Percentiles rank a stretch among this genome's conserved stretches.
Evolutionary conservation across 1,140 invertebrate genomes (phyloP).

Genomic region (Drosophila serrata): DNA sequence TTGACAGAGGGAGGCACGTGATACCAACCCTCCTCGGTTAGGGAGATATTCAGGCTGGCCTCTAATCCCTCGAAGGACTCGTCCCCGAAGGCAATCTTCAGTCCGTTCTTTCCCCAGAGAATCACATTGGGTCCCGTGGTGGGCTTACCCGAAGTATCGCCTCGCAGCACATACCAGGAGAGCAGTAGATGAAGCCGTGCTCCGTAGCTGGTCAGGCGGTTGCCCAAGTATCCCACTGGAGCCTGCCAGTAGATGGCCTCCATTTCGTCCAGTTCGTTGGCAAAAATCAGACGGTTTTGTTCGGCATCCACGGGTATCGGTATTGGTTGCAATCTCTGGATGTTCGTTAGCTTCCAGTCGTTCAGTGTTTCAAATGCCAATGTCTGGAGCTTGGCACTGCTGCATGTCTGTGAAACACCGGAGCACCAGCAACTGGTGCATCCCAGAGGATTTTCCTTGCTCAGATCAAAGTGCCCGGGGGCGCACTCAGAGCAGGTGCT

Average conservation of each 20-base stretch:
- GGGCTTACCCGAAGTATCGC: slow-evolving; percentile 94
- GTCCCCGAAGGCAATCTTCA: slow-evolving; percentile 90
- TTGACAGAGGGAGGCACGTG: slow-evolving; percentile 88
- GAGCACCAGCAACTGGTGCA: slow-evolving; percentile 97
- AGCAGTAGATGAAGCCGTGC: slow-evolving; percentile 91
- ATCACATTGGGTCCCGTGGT: slow-evolving; percentile 95
- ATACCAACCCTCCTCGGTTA: slow-evolving; percentile 92
- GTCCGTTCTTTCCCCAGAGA: slow-evolving; percentile 91
- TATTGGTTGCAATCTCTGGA: slow-evolving; percentile 86
- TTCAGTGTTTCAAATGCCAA: slow-evolving; percentile 87
- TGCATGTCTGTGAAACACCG: slow-evolving; percentile 91
- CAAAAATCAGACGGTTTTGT: slow-evolving; percentile 87
- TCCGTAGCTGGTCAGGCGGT: slow-evolving; percentile 91
- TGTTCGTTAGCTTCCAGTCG: slow-evolving; percentile 89
- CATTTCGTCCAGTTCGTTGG: slow-evolving; percentile 89
- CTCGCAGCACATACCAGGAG: slow-evolving; percentile 94
- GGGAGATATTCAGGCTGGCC: slow-evolving; percentile 87
- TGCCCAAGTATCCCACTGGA: slow-evolving; percentile 90
- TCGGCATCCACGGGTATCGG: slow-evolving; percentile 87
- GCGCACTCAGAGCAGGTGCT: slow-evolving; percentile 93
- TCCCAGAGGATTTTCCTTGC: slow-evolving; percentile 91
- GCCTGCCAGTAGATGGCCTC: slow-evolving; percentile 96
- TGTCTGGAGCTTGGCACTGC: slow-evolving; percentile 87
- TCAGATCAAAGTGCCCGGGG: slow-evolving; percentile 93
- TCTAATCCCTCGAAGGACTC: slow-evolving; percentile 85